Conservation (phyloP, 1,140 invertebrate genomes). For the Antheraea pernyi region DNA sequence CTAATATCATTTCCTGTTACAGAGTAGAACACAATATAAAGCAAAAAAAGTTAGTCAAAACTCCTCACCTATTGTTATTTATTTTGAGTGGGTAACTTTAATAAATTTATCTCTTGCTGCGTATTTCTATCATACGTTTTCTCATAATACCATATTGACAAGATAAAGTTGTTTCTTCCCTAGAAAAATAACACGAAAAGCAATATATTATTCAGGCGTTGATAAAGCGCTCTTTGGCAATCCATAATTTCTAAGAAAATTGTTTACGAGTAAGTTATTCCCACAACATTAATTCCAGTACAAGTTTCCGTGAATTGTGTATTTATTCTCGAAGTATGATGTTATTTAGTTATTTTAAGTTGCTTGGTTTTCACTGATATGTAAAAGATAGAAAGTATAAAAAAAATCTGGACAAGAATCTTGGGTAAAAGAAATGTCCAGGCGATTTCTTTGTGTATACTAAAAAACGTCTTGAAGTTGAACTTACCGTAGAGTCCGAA, state of each 20-base stretch:
- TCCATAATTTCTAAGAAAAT: constrained; percentile 36
- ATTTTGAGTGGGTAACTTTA: background rate
- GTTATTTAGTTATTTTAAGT: too few relatives aligned
- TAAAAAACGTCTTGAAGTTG: too few relatives aligned
- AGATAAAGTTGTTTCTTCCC: constrained; percentile 32
- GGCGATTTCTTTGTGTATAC: too few relatives aligned
- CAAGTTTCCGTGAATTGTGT: constrained; percentile 12
- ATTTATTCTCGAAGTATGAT: background rate
- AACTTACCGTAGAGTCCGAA: too few relatives aligned
- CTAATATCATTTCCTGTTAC: too few relatives aligned
- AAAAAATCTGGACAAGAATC: too few relatives aligned
- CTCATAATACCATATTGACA: background rate
- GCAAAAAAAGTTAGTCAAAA: too few relatives aligned
- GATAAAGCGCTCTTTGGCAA: constrained; percentile 37
- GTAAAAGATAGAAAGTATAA: too few relatives aligned
- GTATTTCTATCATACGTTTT: background rate
- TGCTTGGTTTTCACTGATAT: too few relatives aligned
- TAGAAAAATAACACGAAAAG: constrained; percentile 24
- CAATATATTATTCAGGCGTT: constrained; percentile 37
- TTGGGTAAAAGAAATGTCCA: too few relatives aligned
- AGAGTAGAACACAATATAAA: too few relatives aligned
- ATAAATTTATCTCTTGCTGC: background rate
- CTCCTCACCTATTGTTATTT: background rate
- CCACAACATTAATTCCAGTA: constrained; percentile 23
- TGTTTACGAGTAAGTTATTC: constrained; percentile 28